Conservation (phyloP, 2,888 invertebrate genomes). For the Protophormia terraenovae region DNA sequence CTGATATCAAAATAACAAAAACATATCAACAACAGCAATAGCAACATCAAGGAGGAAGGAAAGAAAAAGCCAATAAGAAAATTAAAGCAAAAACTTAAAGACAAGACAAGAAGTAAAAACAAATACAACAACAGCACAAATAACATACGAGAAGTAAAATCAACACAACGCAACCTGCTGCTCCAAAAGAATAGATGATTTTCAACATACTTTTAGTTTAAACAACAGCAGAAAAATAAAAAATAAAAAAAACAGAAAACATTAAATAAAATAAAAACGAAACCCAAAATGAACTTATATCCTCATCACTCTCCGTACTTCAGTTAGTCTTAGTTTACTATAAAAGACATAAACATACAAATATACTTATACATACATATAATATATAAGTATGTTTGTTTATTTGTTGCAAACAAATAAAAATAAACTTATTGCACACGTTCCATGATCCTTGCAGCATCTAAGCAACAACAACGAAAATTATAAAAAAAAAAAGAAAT, state of each 20-base stretch:
- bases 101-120: constrained; percentile 57
- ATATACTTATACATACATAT: neutral
- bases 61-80: constrained; percentile 60
- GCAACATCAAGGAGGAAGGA: constrained; percentile 8
- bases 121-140: constrained; percentile 47
- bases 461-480: constrained; percentile 43
- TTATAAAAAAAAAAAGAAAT: neutral
- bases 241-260: neutral
- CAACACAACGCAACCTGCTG: constrained; percentile 68
- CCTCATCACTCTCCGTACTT: constrained; percentile 24
- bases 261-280: neutral
- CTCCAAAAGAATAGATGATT: constrained; percentile 69
- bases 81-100: constrained; percentile 55
- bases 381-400: neutral
- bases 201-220: constrained; percentile 65
- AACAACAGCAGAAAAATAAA: too few species aligned
- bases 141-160: constrained; percentile 51
- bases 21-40: too few species aligned
- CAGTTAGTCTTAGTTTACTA: neutral
- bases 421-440: constrained; percentile 67
- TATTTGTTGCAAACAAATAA: constrained; percentile 45
- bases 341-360: neutral
- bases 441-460: constrained; percentile 67
- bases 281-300: constrained; percentile 56
- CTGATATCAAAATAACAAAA: constrained; percentile 32